Base-by-base conservation (phyloP, 2,113 vertebrate genomes). In the Pseudopodoces humilis region DNA sequence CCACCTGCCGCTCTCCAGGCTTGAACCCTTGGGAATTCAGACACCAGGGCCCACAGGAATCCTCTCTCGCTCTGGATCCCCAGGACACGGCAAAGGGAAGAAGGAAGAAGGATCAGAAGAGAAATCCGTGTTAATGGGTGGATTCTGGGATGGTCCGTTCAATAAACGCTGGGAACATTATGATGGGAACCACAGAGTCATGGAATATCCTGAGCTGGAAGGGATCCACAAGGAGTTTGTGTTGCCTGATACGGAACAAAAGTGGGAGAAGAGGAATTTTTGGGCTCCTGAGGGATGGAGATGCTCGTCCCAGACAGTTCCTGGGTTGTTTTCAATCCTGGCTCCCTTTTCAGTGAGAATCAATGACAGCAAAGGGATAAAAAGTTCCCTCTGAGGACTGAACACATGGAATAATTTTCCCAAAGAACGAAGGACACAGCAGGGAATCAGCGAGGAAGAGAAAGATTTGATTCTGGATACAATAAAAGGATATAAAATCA, bases 1-100 rank as follows among this genome's bases (percentile, higher is more conserved):
- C 43, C 28, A 41, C 12, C 4, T 62, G 10, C 10, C 0, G 0
- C 22, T 75, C 24, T 39, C 18, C 22, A 39, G 30, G 5, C 6
- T 41, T 7, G 19, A 30, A 24, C 13, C n/a, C 4, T 47, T n/a
- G 35, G 43, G 75, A 79, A 56, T 56, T 37, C 43, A 25, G 17
- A 12, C 6, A 7, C 10, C 16, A 27, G 35, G 6, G 52, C 15
- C 52, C 46, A 20, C 53, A 82, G 50, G 37, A 39, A 12, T 47
- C 33, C 9, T 37, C 23, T 35, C n/a, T 41, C 65, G 19, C 4
- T 80, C 43, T 6, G 10, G 14, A 35, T 15, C 3, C 17, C 37
- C n/a, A 10, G 72, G 43, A 47, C 20, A 30, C 25, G 19, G n/a
- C 0, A 2, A 70, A 71, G 10, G n/a, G 11, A 35, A 39, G 37